Percentiles rank a stretch among this genome's conserved stretches.
These are phyloP conservation scores for Pyrgus malvae DNA, from an alignment of 2,888 invertebrate genomes.

Conservation along the genomic window DNA sequence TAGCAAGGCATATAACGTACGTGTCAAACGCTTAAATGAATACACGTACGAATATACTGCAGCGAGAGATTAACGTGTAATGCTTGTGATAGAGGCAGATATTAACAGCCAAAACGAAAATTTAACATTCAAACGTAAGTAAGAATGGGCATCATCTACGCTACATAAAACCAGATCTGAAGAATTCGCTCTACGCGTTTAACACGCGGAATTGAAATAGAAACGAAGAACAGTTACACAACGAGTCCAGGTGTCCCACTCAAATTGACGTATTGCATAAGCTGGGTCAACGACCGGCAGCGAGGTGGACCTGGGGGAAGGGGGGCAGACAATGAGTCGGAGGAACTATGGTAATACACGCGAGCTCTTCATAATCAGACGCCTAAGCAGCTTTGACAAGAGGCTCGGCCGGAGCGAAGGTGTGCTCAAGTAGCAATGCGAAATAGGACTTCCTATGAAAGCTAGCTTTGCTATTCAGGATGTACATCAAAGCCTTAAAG, in stretches of 20 bases:
- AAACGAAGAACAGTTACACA: slow-evolving; percentile 43
- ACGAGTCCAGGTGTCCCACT: slow-evolving; percentile 58
- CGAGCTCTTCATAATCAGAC: slow-evolving; percentile 31
- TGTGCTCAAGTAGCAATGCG: slow-evolving; percentile 5
- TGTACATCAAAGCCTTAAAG: background rate
- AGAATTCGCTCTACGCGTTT: slow-evolving; percentile 15
- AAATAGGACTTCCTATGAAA: slow-evolving; percentile 16
- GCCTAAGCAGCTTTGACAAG: slow-evolving; percentile 23
- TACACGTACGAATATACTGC: too few species aligned
- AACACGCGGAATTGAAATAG: slow-evolving; percentile 5
- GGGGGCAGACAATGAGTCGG: slow-evolving; percentile 41
- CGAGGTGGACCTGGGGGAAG: slow-evolving; percentile 44
- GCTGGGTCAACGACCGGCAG: slow-evolving; percentile 63
- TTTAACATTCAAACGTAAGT: background rate
- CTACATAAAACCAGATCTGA: background rate
- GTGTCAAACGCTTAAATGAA: too few species aligned
- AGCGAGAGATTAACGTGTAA: too few species aligned
- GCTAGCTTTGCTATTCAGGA: slow-evolving; percentile 16
- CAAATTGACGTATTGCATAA: slow-evolving; percentile 54
- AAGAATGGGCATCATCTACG: background rate
- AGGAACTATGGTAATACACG: slow-evolving; percentile 35
- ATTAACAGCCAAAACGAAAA: background rate
- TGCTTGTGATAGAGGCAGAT: too few species aligned
- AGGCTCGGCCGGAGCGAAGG: too few species aligned
- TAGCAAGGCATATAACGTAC: too few species aligned